Evolutionary conservation across 2,797 vertebrate genomes (phyloP).

Genomic region (Lepilemur ruficaudatus): DNA sequence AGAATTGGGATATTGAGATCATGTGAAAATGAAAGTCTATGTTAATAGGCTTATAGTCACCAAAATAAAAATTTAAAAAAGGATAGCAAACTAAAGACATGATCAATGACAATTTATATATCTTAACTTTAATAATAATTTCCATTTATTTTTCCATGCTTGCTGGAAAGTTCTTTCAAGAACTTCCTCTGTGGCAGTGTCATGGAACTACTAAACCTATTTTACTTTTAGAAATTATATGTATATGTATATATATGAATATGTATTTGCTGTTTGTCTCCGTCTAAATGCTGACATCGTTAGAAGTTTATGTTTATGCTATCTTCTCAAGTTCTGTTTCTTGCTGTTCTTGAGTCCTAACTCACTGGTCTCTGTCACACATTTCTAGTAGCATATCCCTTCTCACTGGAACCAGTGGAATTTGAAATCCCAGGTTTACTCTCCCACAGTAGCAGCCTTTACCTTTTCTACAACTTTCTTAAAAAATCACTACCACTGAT

Average conservation of each 20-base stretch:
- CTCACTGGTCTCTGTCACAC: background rate
- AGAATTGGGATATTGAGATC: background rate
- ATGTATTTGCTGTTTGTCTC: background rate
- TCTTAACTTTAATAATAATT: background rate
- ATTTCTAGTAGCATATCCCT: background rate
- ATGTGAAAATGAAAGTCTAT: background rate
- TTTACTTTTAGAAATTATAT: background rate
- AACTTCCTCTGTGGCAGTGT: background rate
- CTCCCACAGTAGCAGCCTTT: background rate
- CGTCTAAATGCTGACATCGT: background rate
- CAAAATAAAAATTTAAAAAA: background rate
- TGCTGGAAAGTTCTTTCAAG: background rate
- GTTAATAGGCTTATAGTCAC: background rate
- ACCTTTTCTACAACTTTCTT: background rate
- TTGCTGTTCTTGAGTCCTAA: background rate
- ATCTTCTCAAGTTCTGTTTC: background rate
- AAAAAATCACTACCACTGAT: background rate
- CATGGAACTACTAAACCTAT: background rate
- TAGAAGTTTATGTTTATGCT: background rate
- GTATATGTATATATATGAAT: background rate
- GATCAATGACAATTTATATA: background rate
- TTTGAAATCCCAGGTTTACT: background rate
- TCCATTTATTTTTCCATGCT: background rate
- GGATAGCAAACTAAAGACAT: background rate
- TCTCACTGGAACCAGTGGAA: background rate